phyloP scores from a whole-genome alignment of 2,797 vertebrate species.

The Chelonia mydas region DNA sequence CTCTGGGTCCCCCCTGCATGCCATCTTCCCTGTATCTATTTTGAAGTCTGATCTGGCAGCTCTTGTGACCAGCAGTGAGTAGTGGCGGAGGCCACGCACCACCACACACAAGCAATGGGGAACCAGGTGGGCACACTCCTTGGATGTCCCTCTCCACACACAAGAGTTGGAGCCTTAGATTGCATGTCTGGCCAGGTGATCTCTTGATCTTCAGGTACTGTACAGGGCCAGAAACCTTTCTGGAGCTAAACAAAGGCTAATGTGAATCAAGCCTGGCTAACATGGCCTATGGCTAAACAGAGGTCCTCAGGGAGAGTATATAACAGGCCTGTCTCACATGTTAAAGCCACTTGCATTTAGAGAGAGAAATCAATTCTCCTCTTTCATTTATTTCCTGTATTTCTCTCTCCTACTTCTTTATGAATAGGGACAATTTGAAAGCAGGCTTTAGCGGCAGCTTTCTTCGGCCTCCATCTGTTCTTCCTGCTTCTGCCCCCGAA shows the following conservation, averaged over 20 bases:
- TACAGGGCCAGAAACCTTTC: not conserved
- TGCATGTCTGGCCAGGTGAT: not conserved
- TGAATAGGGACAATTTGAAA: not conserved
- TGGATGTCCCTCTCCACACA: not conserved
- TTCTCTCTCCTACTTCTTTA: not conserved
- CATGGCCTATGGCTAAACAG: not conserved
- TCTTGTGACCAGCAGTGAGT: not conserved
- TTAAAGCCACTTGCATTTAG: not conserved
- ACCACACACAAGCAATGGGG: not conserved
- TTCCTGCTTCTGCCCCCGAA: not conserved
- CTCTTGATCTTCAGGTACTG: not conserved
- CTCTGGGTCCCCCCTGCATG: not conserved
- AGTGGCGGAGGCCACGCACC: not conserved
- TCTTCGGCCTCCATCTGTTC: not conserved
- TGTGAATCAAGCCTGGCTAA: not conserved
- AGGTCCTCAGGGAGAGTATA: not conserved
- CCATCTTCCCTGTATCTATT: not conserved
- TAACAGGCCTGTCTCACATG: not conserved
- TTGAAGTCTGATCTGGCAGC: not conserved
- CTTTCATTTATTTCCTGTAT: not conserved
- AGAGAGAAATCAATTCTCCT: not conserved
- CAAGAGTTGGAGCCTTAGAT: not conserved
- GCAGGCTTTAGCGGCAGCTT: not conserved
- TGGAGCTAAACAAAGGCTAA: not conserved
- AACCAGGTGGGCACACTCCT: not conserved